phyloP scores from a whole-genome alignment of 1,140 invertebrate genomes.

The Yoshiicerus persimilis region DNA sequence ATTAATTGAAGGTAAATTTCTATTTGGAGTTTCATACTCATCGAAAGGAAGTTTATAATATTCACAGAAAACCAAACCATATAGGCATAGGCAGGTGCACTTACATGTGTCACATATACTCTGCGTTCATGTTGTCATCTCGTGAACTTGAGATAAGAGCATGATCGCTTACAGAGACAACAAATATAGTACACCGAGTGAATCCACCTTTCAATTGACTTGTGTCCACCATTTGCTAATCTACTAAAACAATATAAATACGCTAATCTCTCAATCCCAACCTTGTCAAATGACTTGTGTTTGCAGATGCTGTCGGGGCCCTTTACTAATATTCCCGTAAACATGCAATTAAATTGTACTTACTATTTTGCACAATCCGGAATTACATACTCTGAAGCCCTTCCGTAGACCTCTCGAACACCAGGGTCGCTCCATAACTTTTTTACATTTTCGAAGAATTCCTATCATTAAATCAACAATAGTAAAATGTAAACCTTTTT shows the following conservation, averaged over 20 bases:
- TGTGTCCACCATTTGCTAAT: not conserved
- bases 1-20: too few species aligned
- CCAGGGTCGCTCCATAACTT: constrained; percentile 64
- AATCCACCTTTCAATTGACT: too few species aligned
- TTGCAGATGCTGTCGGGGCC: not conserved
- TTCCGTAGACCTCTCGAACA: constrained; percentile 57
- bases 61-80: too few species aligned
- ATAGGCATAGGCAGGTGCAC: not conserved
- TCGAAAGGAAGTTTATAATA: not conserved
- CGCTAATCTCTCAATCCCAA: not conserved
- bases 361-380: constrained; percentile 64
- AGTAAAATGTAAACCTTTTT: not conserved
- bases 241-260: not conserved
- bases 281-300: not conserved
- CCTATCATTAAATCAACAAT: constrained; percentile 56
- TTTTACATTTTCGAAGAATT: constrained; percentile 67
- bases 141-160: not conserved
- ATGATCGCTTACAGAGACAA: not conserved
- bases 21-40: too few species aligned
- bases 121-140: constrained; percentile 17
- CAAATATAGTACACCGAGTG: constrained; percentile 18
- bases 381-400: constrained; percentile 60
- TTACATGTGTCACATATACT: not conserved
- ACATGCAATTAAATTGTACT: constrained; percentile 25
- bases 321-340: not conserved